Base-by-base conservation (phyloP, 2,888 invertebrate species). In the Eupelmus urozonus region DNA sequence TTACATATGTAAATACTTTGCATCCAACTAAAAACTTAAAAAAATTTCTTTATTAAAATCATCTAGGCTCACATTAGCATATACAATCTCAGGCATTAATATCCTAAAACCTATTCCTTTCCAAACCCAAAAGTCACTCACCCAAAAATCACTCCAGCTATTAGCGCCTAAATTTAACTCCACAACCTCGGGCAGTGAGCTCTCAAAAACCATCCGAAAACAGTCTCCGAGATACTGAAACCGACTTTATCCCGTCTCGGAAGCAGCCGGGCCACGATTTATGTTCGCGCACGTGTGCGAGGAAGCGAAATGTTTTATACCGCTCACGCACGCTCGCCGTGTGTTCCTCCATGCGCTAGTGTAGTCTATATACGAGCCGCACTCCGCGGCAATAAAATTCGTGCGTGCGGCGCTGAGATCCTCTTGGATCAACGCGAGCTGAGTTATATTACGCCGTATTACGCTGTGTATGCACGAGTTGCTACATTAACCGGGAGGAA, bases 371-470 rank as follows among this genome's bases (percentile, higher is more conserved):
- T 45, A 45, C 13, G 16, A 2, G 45, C 53, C 55, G 23, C 75
- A 55, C 67, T 51, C 49, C 1, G 66, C 60, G 53, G 69, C 34
- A 78, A 82, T 81, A 82, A 82, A 82, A 81, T 71, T 66, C 70
- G 45, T 62, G 69, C n/a, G 51, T 45, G 29, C 49, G 13, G n/a
- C 9, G 16, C 18, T n/a, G 29, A 67, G 76, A 59, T 57, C 49
- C 63, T 2, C 49, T 51, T 66, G 34, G 34, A 53, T 66, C 53
- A 34, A 13, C 69, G 55, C 27, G 63, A 57, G 62, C 76, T 69
- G 66, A 75, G 76, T 76, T 76, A 69, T 69, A 73, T 77, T 81
- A 81, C 70, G 53, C n/a, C n/a, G n/a, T n/a, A n/a, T n/a, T n/a
- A n/a, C n/a, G n/a, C n/a, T n/a, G n/a, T n/a, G n/a, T n/a, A n/a